Conservation (phyloP, 2,888 invertebrate species). For the Coecobrya sp. region DNA sequence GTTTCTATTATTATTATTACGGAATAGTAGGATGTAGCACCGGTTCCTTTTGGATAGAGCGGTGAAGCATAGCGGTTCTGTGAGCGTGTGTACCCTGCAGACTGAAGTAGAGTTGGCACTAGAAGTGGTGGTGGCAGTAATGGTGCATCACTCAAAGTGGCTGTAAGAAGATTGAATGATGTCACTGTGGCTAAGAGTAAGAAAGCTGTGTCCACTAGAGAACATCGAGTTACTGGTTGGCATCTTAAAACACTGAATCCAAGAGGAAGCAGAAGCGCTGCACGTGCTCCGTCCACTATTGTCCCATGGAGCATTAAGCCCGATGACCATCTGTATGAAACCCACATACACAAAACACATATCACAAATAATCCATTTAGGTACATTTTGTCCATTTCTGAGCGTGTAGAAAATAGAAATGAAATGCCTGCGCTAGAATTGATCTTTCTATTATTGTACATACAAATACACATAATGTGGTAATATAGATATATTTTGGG, state of each 20-base stretch:
- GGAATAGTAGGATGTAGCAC: constrained; percentile 84
- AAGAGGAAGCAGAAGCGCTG: constrained; percentile 93
- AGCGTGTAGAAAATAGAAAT: background rate
- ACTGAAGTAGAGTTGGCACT: constrained; percentile 83
- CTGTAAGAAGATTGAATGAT: constrained; percentile 96
- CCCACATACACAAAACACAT: constrained; percentile 31
- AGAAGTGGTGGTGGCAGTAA: constrained; percentile 90
- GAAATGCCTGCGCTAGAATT: background rate
- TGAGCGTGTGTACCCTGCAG: constrained; percentile 85
- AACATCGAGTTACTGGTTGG: constrained; percentile 95
- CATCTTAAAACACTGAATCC: constrained; percentile 94
- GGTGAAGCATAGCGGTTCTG: constrained; percentile 86
- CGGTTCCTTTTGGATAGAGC: constrained; percentile 85
- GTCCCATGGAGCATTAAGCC: constrained; percentile 95
- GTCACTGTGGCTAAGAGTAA: constrained; percentile 95
- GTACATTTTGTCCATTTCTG: background rate
- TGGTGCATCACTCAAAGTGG: constrained; percentile 95
- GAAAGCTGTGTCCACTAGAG: constrained; percentile 95
- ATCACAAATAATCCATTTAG: constrained; percentile 43
- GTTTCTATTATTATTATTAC: constrained; percentile 82
- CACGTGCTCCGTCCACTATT: constrained; percentile 94
- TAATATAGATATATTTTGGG: no score
- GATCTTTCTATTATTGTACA: no score
- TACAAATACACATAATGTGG: no score
- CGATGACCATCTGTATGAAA: constrained; percentile 92